Conservation (phyloP, 2,888 invertebrate species). For the Drosophila mimetica region DNA sequence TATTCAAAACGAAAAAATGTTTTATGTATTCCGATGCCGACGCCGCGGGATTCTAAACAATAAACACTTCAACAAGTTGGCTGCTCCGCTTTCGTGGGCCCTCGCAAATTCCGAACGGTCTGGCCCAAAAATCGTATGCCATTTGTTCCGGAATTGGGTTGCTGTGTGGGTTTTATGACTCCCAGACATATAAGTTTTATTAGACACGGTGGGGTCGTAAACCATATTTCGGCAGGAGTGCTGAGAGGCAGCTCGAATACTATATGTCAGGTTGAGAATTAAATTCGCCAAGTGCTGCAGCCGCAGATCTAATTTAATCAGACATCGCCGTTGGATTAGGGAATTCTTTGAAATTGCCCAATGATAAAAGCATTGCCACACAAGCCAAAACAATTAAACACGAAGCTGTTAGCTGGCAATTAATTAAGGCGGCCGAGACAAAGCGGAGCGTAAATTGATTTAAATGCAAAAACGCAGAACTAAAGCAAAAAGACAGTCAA, state of each 20-base stretch:
- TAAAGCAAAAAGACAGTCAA: constrained; percentile 35
- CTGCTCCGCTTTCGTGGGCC: constrained; percentile 9
- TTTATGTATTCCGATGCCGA: constrained; percentile 50
- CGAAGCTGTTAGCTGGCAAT: constrained; percentile 23
- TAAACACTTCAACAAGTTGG: constrained; percentile 67
- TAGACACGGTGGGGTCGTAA: constrained; percentile 51
- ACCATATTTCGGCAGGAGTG: constrained; percentile 41
- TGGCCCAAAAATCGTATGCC: constrained; percentile 25
- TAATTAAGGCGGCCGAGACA: constrained; percentile 26
- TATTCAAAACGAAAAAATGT: constrained; percentile 46
- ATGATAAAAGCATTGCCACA: not conserved
- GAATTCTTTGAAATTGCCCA: constrained; percentile 1
- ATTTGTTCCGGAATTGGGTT: constrained; percentile 12
- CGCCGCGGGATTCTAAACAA: constrained; percentile 48
- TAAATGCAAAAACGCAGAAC: constrained; percentile 6
- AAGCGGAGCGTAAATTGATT: constrained; percentile 39
- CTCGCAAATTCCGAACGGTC: constrained; percentile 5
- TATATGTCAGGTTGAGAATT: constrained; percentile 31
- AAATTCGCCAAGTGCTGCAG: constrained; percentile 5
- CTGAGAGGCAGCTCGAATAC: constrained; percentile 39
- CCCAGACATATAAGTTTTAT: constrained; percentile 53
- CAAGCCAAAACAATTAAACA: constrained; percentile 36
- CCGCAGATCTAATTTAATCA: constrained; percentile 16
- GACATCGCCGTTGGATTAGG: not conserved
- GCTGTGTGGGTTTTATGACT: constrained; percentile 47